Conservation (phyloP, 2,888 invertebrate species). For the Scelioninae gen. 1 region DNA sequence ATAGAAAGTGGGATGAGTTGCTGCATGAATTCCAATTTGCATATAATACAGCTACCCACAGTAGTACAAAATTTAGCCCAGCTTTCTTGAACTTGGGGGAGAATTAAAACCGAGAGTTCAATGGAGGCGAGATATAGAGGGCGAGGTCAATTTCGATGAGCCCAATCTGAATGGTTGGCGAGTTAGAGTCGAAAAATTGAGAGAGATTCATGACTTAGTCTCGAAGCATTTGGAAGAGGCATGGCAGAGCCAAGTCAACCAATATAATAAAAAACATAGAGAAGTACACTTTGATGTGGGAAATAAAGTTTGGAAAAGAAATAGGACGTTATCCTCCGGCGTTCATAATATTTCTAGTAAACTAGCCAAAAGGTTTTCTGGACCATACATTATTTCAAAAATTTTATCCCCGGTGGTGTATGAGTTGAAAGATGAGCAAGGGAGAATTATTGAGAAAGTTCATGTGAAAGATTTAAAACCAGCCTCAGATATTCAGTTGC, state of each 20-base stretch:
- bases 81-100: not conserved
- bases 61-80: slow-evolving; percentile 3
- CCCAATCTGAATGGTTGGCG: too few species aligned
- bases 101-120: slow-evolving; percentile 9
- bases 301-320: not conserved
- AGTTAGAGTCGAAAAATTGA: too few species aligned
- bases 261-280: slow-evolving; percentile 9
- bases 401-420: slow-evolving; percentile 8
- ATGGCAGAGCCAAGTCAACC: not conserved
- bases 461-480: slow-evolving; percentile 9
- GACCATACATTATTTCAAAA: not conserved
- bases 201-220: too few species aligned
- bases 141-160: too few species aligned
- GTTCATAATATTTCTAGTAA: slow-evolving; percentile 3
- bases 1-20: not conserved
- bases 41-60: slow-evolving; percentile 4
- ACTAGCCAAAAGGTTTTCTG: slow-evolving; percentile 11
- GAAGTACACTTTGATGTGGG: not conserved
- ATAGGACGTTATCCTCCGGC: not conserved
- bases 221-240: too few species aligned
- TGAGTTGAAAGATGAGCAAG: not conserved
- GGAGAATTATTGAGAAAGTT: not conserved
- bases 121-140: too few species aligned
- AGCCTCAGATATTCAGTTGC: not conserved
- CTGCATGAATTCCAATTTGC: slow-evolving; percentile 7